Conservation (phyloP, 2,888 invertebrate genomes). For the Dolichopus griseipennis region DNA sequence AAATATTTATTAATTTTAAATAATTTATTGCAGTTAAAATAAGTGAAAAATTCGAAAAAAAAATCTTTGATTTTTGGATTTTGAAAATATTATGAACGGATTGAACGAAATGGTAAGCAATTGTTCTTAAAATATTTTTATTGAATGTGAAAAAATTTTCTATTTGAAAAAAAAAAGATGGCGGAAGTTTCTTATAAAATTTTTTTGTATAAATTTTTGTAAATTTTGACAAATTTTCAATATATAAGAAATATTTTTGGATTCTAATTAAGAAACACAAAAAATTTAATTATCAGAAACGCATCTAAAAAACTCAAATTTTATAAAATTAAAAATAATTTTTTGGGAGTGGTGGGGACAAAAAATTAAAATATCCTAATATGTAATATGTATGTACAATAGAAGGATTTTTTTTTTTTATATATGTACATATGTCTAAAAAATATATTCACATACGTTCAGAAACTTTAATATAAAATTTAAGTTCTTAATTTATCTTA, state of each 20-base stretch:
- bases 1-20: neutral
- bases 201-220: neutral
- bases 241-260: too few relatives aligned
- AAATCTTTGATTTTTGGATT: neutral
- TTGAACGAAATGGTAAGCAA: constrained; percentile 7
- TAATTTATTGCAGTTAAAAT: neutral
- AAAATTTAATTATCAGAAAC: too few relatives aligned
- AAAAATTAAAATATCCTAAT: too few relatives aligned
- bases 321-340: neutral
- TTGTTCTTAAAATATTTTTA: neutral
- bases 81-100: constrained; percentile 10
- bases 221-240: neutral
- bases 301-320: neutral
- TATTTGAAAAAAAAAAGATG: neutral
- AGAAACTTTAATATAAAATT: too few relatives aligned
- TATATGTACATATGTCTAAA: too few relatives aligned
- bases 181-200: neutral
- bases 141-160: neutral
- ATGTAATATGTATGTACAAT: too few relatives aligned
- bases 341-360: too few relatives aligned
- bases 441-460: too few relatives aligned
- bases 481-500: too few relatives aligned
- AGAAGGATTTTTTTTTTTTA: too few relatives aligned
- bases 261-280: too few relatives aligned
- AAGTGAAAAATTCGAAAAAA: neutral